A percentile compares a stretch with the other conserved stretches of the same genome.
These are phyloP conservation scores for Anthonomus grandis DNA, from an alignment of 1,140 invertebrate genomes.

Conservation along the genomic window DNA sequence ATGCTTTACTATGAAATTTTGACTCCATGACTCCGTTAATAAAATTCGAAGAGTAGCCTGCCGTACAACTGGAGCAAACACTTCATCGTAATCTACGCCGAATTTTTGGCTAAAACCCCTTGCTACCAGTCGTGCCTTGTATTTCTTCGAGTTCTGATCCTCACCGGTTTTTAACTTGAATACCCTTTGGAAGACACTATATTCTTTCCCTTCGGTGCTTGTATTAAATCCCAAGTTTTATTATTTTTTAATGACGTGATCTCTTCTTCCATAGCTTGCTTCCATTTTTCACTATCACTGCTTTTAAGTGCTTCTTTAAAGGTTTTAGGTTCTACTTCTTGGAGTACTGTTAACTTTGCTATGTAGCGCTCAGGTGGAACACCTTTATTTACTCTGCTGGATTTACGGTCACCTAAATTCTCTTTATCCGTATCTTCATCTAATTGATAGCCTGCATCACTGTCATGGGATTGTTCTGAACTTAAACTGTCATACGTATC, in stretches of 20 bases:
- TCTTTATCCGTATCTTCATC: too few species aligned
- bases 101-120: constrained; percentile 31
- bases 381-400: too few species aligned
- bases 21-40: constrained; percentile 14
- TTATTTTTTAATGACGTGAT: constrained; percentile 12
- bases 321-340: not conserved
- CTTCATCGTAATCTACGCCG: constrained; percentile 44
- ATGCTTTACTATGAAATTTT: constrained; percentile 22
- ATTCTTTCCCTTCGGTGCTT: too few species aligned
- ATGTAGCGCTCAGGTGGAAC: too few species aligned
- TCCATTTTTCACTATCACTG: constrained; percentile 1
- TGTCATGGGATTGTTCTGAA: not conserved
- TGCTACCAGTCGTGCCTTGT: constrained; percentile 9
- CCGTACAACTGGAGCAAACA: constrained; percentile 38
- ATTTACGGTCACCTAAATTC: too few species aligned
- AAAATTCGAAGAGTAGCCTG: constrained; percentile 19
- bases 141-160: not conserved
- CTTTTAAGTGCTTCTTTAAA: constrained; percentile 4
- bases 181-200: constrained; percentile 3
- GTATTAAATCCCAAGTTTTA: constrained; percentile 6
- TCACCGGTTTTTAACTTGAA: constrained; percentile 1
- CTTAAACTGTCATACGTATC: not conserved
- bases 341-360: not conserved
- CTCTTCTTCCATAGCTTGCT: constrained; percentile 17
- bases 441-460: not conserved